phyloP scores from a whole-genome alignment of 2,113 vertebrate species.

The Australoheros scitulus region DNA sequence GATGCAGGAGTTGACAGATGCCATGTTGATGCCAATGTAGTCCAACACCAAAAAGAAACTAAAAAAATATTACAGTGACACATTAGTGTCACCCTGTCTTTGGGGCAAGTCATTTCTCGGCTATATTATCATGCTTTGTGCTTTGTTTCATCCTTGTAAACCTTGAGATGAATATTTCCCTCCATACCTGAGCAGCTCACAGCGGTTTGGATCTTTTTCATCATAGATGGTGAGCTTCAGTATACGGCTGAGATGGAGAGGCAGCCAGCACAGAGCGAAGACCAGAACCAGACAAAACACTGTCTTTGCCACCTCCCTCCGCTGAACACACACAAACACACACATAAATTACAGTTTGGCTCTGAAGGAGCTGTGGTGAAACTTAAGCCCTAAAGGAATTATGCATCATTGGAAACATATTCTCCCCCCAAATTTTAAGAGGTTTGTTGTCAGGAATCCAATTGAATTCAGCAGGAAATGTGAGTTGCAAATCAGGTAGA shows the following conservation, averaged over 20 bases:
- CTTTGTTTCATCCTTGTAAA: background rate
- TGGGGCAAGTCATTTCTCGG: background rate
- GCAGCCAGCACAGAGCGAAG: slow-evolving; percentile 96
- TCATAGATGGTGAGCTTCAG: slow-evolving; percentile 93
- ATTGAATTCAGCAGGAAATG: background rate
- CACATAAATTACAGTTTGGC: slow-evolving; percentile 32
- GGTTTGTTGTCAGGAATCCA: background rate
- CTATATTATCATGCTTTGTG: background rate
- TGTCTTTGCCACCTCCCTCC: slow-evolving; percentile 95
- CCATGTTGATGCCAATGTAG: slow-evolving; percentile 98
- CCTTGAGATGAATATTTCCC: background rate
- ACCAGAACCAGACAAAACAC: slow-evolving; percentile 97
- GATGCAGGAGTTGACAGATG: slow-evolving; percentile 97
- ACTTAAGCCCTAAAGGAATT: background rate
- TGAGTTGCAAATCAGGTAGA: background rate
- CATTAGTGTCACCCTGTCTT: background rate
- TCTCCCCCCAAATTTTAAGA: background rate
- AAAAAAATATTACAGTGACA: slow-evolving; percentile 20
- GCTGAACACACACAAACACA: slow-evolving; percentile 79
- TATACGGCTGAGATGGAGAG: slow-evolving; percentile 95
- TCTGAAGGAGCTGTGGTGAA: background rate
- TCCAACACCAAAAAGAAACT: slow-evolving; percentile 95
- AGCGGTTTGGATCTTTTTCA: slow-evolving; percentile 89
- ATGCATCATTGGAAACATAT: background rate
- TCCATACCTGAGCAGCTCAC: slow-evolving; percentile 92